phyloP scores from a whole-genome alignment of 1,140 invertebrate species.

The Orius laevigatus region DNA sequence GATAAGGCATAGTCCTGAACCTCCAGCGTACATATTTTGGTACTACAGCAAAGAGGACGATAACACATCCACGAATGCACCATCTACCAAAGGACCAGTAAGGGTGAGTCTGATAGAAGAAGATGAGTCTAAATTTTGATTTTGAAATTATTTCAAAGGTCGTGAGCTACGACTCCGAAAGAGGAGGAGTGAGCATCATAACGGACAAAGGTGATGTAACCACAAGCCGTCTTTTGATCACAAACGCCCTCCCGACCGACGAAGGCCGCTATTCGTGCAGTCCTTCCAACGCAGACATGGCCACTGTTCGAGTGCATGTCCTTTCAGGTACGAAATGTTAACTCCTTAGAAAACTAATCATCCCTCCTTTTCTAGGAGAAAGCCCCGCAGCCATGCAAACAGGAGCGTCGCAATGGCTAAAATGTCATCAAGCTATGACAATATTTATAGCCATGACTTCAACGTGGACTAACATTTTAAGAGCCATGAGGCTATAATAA shows the following conservation, averaged over 20 bases:
- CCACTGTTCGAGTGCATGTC: conserved; percentile 72
- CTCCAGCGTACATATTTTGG: conserved; percentile 84
- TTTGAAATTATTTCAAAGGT: conserved; percentile 38
- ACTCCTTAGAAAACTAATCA: neutral
- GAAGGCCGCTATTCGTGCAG: conserved; percentile 83
- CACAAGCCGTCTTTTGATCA: conserved; percentile 73
- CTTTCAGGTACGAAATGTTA: conserved; percentile 48
- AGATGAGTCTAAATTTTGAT: neutral
- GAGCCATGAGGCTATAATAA: no score
- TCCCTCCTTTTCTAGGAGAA: conserved; percentile 58
- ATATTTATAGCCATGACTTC: conserved; percentile 1
- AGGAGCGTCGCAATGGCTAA: conserved; percentile 44
- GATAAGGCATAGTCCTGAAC: conserved; percentile 75
- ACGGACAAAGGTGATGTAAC: conserved; percentile 81
- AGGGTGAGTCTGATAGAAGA: conserved; percentile 8
- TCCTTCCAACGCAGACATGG: conserved; percentile 74
- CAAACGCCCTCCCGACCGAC: conserved; percentile 67
- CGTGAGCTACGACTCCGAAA: conserved; percentile 80
- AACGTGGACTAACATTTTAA: neutral
- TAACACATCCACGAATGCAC: conserved; percentile 12
- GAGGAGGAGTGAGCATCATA: conserved; percentile 76
- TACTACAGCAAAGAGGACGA: conserved; percentile 70
- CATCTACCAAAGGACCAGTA: conserved; percentile 14
- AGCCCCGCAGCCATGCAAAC: conserved; percentile 78
- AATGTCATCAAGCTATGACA: conserved; percentile 1